A percentile compares a stretch with the other conserved stretches of the same genome.
Conservation (phyloP, 2,888 invertebrate genomes). For the Trachelus iudaicus region DNA sequence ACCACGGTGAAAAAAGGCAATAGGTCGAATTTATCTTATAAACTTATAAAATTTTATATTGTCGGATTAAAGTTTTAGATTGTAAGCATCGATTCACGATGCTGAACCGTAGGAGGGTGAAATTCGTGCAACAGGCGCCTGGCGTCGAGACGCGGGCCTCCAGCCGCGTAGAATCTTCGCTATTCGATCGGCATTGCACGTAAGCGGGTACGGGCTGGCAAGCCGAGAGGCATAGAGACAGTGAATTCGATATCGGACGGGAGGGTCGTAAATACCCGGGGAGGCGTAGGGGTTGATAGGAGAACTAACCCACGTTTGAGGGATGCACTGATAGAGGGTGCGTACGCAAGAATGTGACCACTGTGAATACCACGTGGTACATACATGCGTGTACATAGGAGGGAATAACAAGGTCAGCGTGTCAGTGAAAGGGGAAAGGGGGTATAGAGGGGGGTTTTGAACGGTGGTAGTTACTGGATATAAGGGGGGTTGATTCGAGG, state of each 20-base stretch:
- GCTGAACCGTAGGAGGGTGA: not conserved
- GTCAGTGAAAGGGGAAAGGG: constrained; percentile 40
- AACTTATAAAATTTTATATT: not conserved
- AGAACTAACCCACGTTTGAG: not conserved
- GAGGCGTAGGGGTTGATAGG: not conserved
- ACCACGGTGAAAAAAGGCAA: not conserved
- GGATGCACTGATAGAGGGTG: not conserved
- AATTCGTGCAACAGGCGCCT: constrained; percentile 43
- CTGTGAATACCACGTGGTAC: not conserved
- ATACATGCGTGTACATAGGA: constrained; percentile 24
- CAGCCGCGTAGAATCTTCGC: constrained; percentile 61
- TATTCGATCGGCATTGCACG: constrained; percentile 55
- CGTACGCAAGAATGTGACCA: not conserved
- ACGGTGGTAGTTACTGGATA: not conserved
- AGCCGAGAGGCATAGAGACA: not conserved
- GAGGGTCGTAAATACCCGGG: not conserved
- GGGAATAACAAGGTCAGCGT: constrained; percentile 54
- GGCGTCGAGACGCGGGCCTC: constrained; percentile 32
- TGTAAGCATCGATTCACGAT: not conserved
- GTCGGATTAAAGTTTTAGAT: not conserved
- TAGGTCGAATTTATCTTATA: too few species aligned
- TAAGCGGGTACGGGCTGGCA: not conserved
- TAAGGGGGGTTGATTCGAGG: not conserved
- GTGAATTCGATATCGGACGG: not conserved
- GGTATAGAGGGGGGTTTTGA: not conserved